Conservation (phyloP, 2,113 vertebrate species). For the Microcebus jonahi region DNA sequence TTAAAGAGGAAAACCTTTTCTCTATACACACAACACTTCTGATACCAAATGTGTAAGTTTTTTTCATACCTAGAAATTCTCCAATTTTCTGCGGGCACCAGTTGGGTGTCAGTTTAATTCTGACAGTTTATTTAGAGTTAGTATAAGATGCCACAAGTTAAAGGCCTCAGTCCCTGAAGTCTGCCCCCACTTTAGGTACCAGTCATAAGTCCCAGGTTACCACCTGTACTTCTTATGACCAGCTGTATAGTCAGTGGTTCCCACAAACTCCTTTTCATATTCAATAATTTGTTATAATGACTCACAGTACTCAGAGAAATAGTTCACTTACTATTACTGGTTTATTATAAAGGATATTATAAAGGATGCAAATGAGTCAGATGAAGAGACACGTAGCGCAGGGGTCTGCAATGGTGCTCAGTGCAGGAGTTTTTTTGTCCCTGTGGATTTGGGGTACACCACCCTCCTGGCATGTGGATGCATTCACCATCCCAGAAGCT, state of each 20-base stretch:
- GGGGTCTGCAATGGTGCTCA: neutral
- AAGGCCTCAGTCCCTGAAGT: neutral
- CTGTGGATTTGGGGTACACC: too few species aligned
- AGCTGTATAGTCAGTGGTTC: neutral
- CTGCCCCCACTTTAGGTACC: neutral
- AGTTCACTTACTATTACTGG: neutral
- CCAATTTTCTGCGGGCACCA: neutral
- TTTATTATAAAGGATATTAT: neutral
- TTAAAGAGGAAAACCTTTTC: neutral
- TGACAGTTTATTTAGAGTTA: neutral
- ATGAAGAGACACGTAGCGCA: neutral
- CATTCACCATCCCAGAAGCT: neutral
- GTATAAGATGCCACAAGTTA: neutral
- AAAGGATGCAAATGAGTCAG: neutral
- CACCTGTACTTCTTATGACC: neutral
- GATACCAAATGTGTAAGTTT: neutral
- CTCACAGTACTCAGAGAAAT: neutral
- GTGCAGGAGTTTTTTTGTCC: neutral
- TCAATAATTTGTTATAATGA: neutral
- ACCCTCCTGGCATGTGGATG: neutral
- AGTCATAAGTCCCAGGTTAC: too few species aligned
- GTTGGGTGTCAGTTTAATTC: neutral
- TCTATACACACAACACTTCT: neutral
- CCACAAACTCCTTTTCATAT: rapidly evolving
- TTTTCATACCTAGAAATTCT: neutral